Base-by-base conservation (phyloP, 2,888 invertebrate species). In the Trissolcus japonicus region DNA sequence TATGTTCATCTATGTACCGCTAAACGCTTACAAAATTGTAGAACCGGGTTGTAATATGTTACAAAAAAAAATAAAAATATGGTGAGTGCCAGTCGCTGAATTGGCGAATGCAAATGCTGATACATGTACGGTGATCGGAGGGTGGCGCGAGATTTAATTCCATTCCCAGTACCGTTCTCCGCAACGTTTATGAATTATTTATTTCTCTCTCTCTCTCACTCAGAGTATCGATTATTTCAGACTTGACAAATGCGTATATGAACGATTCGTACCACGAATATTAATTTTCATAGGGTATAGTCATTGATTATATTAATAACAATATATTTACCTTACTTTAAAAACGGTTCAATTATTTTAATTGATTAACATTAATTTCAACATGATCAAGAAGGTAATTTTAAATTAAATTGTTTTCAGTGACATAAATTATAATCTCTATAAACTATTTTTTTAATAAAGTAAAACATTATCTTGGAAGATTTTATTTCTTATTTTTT, bases 121-220 rank as follows among this genome's bases (percentile, higher is more conserved):
- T 17, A 40, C 56, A 25, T 40, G 59, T 25, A 9, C 53, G 59
- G 59, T 40, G 48, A 40, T 66, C 16, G n/a, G 50, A 35, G 50
- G 14, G 46, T 16, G 9, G 46, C 46, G 11, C 43, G 57, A 9
- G 59, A 59, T 59, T 25, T 46, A 59, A 55, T 55, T 55, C 54
- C 46, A 51, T 17, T 13, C 51, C 16, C 14, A 46, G 9, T 35
- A 14, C 11, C 21, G 43, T 40, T 21, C 17, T 60, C 40, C 35
- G 19, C 17, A 61, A 29, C 51, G 51, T 40, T 62, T 63, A 63
- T 63, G 63, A 63, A 63, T 63, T 40, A 63, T 55, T 46, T 63
- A 63, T 63, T 29, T 41, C 17, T 14, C 21, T 4, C 29, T 6
- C 6, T 16, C 14, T 35, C 11, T 35, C 29, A 1, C 6, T 16